Conservation (phyloP, 1,140 invertebrate species). For the Papilio helenus region DNA sequence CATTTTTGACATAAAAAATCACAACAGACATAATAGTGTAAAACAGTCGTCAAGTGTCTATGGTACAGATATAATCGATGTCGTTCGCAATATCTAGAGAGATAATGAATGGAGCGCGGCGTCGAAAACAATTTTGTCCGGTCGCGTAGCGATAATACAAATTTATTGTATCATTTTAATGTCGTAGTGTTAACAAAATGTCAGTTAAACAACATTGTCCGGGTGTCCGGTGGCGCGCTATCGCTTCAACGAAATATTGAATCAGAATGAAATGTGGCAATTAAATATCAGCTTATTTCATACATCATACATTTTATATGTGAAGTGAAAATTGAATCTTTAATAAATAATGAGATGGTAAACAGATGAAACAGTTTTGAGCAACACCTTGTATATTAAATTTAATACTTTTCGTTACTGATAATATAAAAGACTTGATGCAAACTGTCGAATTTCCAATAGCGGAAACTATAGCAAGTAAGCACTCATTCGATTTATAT, state of each 20-base stretch:
- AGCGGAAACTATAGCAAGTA: too few species aligned
- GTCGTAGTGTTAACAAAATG: slow-evolving; percentile 67
- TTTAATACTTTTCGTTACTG: too few species aligned
- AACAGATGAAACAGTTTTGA: too few species aligned
- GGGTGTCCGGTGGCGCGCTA: slow-evolving; percentile 40
- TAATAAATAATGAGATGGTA: too few species aligned
- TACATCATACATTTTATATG: neutral
- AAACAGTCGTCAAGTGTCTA: neutral
- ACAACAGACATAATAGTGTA: neutral
- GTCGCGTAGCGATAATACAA: slow-evolving; percentile 68
- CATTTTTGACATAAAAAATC: neutral
- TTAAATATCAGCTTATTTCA: slow-evolving; percentile 2
- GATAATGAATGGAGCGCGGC: slow-evolving; percentile 69
- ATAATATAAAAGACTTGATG: too few species aligned
- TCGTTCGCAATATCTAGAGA: slow-evolving; percentile 58
- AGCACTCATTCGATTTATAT: too few species aligned
- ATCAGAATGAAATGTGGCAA: slow-evolving; percentile 22
- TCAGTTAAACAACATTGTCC: slow-evolving; percentile 52
- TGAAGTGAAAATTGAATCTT: too few species aligned
- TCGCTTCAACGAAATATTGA: slow-evolving; percentile 36
- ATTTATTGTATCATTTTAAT: slow-evolving; percentile 80
- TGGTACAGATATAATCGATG: slow-evolving; percentile 39
- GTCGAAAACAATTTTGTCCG: slow-evolving; percentile 74
- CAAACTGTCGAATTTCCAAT: too few species aligned
- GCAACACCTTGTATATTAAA: too few species aligned